Percentiles rank a stretch among this genome's conserved stretches.
These are phyloP conservation scores for Aphelocoma californica DNA, from an alignment of 2,797 vertebrate genomes.

Conservation along the genomic window DNA sequence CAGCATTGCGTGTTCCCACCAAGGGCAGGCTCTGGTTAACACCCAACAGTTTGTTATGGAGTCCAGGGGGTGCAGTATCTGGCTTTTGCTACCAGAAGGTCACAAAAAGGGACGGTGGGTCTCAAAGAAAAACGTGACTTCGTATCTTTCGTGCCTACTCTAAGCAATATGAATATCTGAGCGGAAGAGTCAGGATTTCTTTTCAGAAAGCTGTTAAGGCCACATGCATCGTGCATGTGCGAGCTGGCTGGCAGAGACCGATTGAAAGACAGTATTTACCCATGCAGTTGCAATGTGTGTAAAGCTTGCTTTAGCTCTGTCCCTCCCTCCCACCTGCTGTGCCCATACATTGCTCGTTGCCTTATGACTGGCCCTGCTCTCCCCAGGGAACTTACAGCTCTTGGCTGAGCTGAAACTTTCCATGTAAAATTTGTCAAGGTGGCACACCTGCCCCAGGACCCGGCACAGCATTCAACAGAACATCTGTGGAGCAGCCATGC, in stretches of 20 bases:
- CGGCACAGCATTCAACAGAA: fast-evolving
- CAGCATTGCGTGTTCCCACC: neutral
- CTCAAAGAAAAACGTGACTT: neutral
- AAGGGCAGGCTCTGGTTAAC: neutral
- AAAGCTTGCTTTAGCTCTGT: neutral
- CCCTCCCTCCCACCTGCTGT: neutral
- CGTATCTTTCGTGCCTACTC: fast-evolving
- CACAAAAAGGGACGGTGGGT: neutral
- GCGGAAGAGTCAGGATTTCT: neutral
- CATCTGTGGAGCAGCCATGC: neutral
- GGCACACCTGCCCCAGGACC: neutral
- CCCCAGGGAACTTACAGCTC: neutral
- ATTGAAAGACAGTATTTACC: neutral
- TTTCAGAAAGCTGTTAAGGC: neutral
- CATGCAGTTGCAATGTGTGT: fast-evolving
- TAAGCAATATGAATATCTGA: neutral
- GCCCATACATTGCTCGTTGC: neutral
- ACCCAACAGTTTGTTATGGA: neutral
- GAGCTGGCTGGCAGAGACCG: neutral
- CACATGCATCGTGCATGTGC: neutral
- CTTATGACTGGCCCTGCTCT: neutral
- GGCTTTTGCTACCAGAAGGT: neutral
- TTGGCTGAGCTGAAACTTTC: neutral
- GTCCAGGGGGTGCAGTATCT: neutral
- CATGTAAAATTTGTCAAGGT: neutral